These are phyloP conservation scores for Actinia tenebrosa DNA, from an alignment of 64 coral and sea anemone genomes.

Conservation along the genomic window DNA sequence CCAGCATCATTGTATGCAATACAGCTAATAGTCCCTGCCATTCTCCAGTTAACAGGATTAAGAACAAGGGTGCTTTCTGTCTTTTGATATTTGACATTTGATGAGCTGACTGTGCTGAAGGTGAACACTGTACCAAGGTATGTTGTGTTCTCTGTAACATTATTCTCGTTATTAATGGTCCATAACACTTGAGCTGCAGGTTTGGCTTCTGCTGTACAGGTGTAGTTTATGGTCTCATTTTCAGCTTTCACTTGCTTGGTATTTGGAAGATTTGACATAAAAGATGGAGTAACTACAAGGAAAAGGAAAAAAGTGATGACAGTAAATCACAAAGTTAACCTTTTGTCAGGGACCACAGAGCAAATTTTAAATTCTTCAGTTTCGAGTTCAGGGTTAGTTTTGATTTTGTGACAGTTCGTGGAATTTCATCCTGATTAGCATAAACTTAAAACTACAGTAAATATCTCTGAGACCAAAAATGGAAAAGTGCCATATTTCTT, in stretches of 20 bases:
- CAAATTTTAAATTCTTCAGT: too few species aligned
- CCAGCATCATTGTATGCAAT: slow-evolving; percentile 58
- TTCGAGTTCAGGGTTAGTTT: too few species aligned
- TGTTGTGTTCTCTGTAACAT: slow-evolving; percentile 21
- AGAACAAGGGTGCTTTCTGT: slow-evolving; percentile 26
- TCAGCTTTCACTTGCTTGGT: slow-evolving; percentile 27
- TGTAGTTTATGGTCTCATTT: slow-evolving; percentile 55
- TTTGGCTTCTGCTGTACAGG: slow-evolving; percentile 54
- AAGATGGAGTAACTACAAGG: not conserved
- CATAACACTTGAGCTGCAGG: slow-evolving; percentile 34
- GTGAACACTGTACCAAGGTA: not conserved
- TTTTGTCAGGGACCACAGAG: too few species aligned
- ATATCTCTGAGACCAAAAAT: too few species aligned
- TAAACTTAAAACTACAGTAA: too few species aligned
- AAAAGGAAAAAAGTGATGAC: not conserved
- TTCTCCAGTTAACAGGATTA: slow-evolving; percentile 37
- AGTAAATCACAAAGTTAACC: too few species aligned
- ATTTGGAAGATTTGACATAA: not conserved
- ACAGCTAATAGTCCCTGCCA: slow-evolving; percentile 53
- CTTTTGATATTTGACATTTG: not conserved
- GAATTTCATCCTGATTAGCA: too few species aligned
- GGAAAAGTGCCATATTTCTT: too few species aligned
- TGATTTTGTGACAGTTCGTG: too few species aligned
- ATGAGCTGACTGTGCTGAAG: not conserved
- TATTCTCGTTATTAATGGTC: slow-evolving; percentile 29